Evolutionary conservation across 2,888 invertebrate genomes (phyloP), one percentile per base, ranked within the genome.

Genomic region (Brachyptera risi): DNA sequence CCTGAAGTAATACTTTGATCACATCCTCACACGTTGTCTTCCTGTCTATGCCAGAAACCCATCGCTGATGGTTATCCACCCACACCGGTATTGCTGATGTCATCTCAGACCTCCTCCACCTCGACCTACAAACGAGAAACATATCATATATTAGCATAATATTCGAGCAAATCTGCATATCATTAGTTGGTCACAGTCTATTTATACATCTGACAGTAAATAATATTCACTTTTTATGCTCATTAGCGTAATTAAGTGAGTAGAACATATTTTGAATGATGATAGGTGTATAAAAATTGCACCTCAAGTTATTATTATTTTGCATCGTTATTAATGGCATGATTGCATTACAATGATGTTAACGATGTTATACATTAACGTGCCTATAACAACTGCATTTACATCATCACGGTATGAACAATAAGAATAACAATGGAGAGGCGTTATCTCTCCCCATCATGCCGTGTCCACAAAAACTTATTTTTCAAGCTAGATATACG

Each of bases 11-110:
- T 0, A 89, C 90, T 66, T 83, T 79, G 60, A 91, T 85, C 68
- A 91, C 83, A 74, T 91, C 90, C 49, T 85, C 83, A 71, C 90
- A 91, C 3, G 90, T 90, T 35, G 91, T 91, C 67, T 85, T 83
- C 9, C 84, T 78, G 56, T 84, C 82, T 56, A 91, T 84, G 2
- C 91, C 91, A 1, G 89, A 84, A 61, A 92, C 87, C 88, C 89
- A 90, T 69, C 89, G 81, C 71, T 86, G 86, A 70, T 87, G 86
- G 1, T 89, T 89, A 62, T 84, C 79, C 23, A 91, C 84, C 80
- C 89, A 82, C 66, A 92, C 85, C 9, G 87, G 86, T 40, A 89
- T 81, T 72, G 87, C 87, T 15, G 60, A 57, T 54, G 61, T 60
- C 63, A 62, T 63, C 54, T 5, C 35, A 21, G 47, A 24, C 40